Evolutionary conservation across 2,113 vertebrate genomes (phyloP).

Genomic region (Dicerorhinus sumatrensis): DNA sequence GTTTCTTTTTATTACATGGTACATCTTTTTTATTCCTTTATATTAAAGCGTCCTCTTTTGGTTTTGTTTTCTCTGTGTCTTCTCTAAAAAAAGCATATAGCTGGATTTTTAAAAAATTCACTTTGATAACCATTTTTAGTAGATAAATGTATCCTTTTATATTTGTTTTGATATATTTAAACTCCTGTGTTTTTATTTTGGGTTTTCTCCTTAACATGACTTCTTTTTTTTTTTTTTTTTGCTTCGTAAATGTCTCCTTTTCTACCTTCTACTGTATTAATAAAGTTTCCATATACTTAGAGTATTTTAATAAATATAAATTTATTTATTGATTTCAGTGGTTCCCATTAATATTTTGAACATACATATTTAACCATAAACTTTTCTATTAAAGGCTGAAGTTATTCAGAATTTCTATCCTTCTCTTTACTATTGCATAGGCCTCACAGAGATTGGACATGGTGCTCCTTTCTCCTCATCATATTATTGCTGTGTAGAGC

Average conservation of each 20-base stretch:
- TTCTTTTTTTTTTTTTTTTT: not conserved
- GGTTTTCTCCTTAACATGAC: not conserved
- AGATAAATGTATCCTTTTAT: not conserved
- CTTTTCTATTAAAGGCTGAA: not conserved
- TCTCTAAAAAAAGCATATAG: not conserved
- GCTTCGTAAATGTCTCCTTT: not conserved
- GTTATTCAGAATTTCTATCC: not conserved
- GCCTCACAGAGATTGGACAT: not conserved
- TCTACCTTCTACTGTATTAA: not conserved
- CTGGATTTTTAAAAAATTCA: not conserved
- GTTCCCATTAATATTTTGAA: not conserved
- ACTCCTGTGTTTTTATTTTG: not conserved
- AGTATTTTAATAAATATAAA: conserved; percentile 34
- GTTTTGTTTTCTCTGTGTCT: conserved; percentile 5
- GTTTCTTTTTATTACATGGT: not conserved
- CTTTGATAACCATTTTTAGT: not conserved
- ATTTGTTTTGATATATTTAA: conserved; percentile 22
- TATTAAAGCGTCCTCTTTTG: not conserved
- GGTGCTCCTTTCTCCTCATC: not conserved
- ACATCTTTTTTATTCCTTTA: not conserved
- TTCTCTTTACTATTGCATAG: not conserved
- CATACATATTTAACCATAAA: not conserved
- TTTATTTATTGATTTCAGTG: conserved; percentile 10
- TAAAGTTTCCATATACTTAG: not conserved
- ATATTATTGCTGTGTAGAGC: not conserved